Evolutionary conservation across 2,888 invertebrate species (phyloP).

Genomic region (Megalurothrips usitatus): DNA sequence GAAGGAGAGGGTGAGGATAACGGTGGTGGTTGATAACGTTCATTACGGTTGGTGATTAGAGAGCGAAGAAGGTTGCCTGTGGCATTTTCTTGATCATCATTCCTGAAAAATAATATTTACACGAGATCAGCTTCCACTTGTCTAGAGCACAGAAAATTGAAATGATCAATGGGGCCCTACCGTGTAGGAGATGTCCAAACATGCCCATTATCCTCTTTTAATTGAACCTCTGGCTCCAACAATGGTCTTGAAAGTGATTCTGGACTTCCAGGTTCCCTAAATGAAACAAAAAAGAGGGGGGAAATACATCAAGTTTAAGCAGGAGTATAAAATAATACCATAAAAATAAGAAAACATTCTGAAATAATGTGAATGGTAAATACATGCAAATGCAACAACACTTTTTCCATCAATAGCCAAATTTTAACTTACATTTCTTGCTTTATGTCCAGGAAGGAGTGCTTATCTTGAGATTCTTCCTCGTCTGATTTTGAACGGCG

Average conservation of each 20-base stretch:
- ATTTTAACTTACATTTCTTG: not conserved
- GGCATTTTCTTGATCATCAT: conserved; percentile 9
- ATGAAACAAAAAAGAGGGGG: not conserved
- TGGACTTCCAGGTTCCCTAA: not conserved
- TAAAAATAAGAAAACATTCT: too few relatives aligned
- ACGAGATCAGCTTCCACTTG: not conserved
- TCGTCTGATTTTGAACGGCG: not conserved
- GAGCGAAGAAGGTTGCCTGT: not conserved
- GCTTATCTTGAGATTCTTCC: not conserved
- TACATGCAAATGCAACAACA: too few relatives aligned
- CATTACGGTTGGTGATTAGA: not conserved
- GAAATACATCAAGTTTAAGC: too few relatives aligned
- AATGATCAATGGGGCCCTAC: not conserved
- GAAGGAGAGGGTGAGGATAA: not conserved
- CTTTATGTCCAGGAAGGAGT: not conserved
- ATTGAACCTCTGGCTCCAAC: not conserved
- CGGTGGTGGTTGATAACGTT: not conserved
- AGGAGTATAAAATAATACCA: too few relatives aligned
- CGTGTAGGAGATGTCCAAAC: not conserved
- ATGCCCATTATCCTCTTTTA: not conserved
- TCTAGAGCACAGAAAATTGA: not conserved
- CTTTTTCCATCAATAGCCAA: not conserved
- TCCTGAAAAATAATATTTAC: not conserved
- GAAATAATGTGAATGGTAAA: too few relatives aligned
- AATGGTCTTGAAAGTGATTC: not conserved